A percentile compares a stretch with the other conserved stretches of the same genome.
Evolutionary conservation across 1,140 invertebrate genomes (phyloP).

Genomic region (Brachionus plicatilis): DNA sequence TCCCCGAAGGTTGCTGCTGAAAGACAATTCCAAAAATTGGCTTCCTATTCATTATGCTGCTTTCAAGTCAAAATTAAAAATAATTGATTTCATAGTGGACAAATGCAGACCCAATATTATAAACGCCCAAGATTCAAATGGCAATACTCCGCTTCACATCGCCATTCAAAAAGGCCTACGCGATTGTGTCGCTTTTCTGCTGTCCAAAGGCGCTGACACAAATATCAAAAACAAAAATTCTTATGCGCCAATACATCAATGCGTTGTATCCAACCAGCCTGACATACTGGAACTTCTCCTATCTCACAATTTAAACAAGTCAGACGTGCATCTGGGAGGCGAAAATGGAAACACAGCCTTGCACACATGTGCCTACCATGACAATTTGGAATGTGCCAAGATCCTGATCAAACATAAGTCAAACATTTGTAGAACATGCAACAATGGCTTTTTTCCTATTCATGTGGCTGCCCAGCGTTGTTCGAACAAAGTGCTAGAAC

Average conservation of each 20-base stretch:
- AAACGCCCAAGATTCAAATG: conserved; percentile 61
- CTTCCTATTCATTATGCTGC: conserved; percentile 72
- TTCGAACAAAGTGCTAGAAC: conserved; percentile 73
- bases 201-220: conserved; percentile 67
- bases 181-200: conserved; percentile 66
- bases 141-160: conserved; percentile 74
- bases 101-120: conserved; percentile 63
- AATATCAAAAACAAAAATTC: conserved; percentile 68
- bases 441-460: conserved; percentile 79
- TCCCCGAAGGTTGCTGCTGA: conserved; percentile 63
- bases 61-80: conserved; percentile 66
- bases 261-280: conserved; percentile 68
- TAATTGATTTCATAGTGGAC: conserved; percentile 68
- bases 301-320: neutral
- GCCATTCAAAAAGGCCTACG: conserved; percentile 69
- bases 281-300: conserved; percentile 60
- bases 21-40: conserved; percentile 65
- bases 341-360: conserved; percentile 72
- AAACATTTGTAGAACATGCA: conserved; percentile 60
- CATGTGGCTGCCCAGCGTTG: conserved; percentile 80
- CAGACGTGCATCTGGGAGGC: conserved; percentile 56
- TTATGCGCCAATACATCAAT: conserved; percentile 71
- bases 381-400: conserved; percentile 70
- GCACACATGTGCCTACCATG: conserved; percentile 73
- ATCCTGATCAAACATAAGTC: conserved; percentile 63